phyloP scores from a whole-genome alignment of 1,140 invertebrate species.

The Aricia agestis region DNA sequence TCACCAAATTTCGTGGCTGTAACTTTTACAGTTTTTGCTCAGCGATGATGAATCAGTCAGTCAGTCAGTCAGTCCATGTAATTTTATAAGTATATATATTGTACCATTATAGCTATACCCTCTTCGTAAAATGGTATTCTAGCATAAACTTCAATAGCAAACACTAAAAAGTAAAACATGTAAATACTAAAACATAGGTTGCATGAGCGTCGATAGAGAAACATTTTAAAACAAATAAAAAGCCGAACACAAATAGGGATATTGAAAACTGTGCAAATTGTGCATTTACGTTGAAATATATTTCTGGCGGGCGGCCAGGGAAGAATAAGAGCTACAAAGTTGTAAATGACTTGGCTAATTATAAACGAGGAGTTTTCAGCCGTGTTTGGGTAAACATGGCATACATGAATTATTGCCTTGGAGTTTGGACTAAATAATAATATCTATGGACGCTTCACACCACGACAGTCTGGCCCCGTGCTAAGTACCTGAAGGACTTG shows the following conservation, averaged over 20 bases:
- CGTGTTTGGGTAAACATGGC: not conserved
- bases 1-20: too few relatives aligned
- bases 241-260: slow-evolving; percentile 3
- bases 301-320: not conserved
- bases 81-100: too few relatives aligned
- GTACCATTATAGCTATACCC: too few relatives aligned
- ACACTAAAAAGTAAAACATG: not conserved
- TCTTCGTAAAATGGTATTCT: too few relatives aligned
- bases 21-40: too few relatives aligned
- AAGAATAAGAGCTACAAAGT: slow-evolving; percentile 7
- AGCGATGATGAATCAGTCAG: too few relatives aligned
- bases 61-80: too few relatives aligned
- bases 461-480: too few relatives aligned
- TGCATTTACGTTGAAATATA: slow-evolving; percentile 5
- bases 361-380: not conserved
- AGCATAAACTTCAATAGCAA: not conserved
- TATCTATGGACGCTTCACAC: too few relatives aligned
- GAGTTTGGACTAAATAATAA: too few relatives aligned
- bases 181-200: not conserved
- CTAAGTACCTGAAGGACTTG: too few relatives aligned
- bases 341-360: slow-evolving; percentile 7
- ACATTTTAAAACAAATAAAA: not conserved
- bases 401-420: not conserved
- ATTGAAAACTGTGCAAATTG: slow-evolving; percentile 11
- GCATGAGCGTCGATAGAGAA: not conserved